Conservation (phyloP, 1,140 invertebrate genomes). For the Aphaenogaster ashmeadi region DNA sequence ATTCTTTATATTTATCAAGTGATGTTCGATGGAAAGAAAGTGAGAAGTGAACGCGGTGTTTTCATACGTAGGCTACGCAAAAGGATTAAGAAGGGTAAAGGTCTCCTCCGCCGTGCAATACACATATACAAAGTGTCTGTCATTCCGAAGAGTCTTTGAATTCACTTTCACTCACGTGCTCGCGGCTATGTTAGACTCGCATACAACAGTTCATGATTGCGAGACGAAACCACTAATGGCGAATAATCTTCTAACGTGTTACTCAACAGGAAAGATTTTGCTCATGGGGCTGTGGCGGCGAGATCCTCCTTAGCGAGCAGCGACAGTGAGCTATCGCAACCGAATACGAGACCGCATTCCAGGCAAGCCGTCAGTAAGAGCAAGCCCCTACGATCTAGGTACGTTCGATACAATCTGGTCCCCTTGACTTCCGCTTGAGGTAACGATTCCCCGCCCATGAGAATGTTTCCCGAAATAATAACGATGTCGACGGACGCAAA, state of each 20-base stretch:
- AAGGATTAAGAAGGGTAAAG: constrained; percentile 59
- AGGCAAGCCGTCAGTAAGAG: constrained; percentile 80
- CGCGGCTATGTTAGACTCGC: constrained; percentile 41
- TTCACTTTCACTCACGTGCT: constrained; percentile 63
- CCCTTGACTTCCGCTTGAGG: constrained; percentile 58
- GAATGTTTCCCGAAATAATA: constrained; percentile 58
- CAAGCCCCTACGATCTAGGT: constrained; percentile 81
- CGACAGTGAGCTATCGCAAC: constrained; percentile 86
- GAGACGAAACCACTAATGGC: constrained; percentile 59
- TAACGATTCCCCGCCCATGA: constrained; percentile 47
- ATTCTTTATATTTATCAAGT: background rate
- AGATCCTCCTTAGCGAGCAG: constrained; percentile 85
- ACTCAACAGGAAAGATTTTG: constrained; percentile 87
- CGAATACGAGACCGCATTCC: constrained; percentile 85
- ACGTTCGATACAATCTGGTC: constrained; percentile 64
- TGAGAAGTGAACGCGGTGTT: constrained; percentile 13
- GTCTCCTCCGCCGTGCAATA: constrained; percentile 30
- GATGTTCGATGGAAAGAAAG: constrained; percentile 18
- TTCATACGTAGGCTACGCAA: constrained; percentile 28
- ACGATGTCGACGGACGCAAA: background rate
- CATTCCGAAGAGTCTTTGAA: constrained; percentile 55
- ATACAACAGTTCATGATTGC: constrained; percentile 40
- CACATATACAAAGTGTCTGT: constrained; percentile 17
- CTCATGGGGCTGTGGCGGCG: constrained; percentile 85
- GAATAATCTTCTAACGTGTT: constrained; percentile 49